Evolutionary conservation across 2,797 vertebrate genomes (phyloP).

Genomic region (Decapterus maruadsi): DNA sequence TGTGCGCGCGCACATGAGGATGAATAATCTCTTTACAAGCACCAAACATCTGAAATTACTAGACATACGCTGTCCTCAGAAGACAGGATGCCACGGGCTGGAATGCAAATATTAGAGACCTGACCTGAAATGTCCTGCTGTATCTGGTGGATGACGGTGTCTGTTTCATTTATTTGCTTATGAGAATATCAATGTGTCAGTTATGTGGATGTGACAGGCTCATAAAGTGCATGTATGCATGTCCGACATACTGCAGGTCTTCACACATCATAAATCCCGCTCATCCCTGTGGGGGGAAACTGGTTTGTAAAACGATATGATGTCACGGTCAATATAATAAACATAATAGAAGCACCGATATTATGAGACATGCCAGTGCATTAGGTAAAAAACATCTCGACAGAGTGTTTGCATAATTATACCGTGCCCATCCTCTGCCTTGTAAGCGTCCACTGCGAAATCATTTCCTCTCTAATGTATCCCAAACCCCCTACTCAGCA

Average conservation of each 20-base stretch:
- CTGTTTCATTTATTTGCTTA: background rate
- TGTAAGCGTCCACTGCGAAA: slow-evolving; percentile 57
- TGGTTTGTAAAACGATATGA: background rate
- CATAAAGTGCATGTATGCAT: background rate
- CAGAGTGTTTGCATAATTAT: slow-evolving; percentile 38
- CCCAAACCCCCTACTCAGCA: slow-evolving; percentile 74
- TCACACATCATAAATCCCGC: background rate
- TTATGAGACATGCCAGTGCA: slow-evolving; percentile 9
- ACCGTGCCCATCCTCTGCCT: slow-evolving; percentile 47
- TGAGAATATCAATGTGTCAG: background rate
- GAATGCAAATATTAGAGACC: slow-evolving; percentile 44
- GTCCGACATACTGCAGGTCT: background rate
- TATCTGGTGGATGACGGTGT: slow-evolving; percentile 18
- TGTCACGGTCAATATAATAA: slow-evolving; percentile 12
- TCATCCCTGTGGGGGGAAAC: background rate
- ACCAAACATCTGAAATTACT: slow-evolving; percentile 68
- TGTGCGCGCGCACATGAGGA: slow-evolving; percentile 2
- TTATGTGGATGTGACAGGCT: background rate
- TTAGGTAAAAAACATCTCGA: slow-evolving; percentile 43
- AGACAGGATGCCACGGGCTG: slow-evolving; percentile 45
- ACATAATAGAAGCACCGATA: slow-evolving; percentile 21
- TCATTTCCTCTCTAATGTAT: slow-evolving; percentile 77
- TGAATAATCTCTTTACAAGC: slow-evolving; percentile 72
- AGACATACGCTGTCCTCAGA: slow-evolving; percentile 53
- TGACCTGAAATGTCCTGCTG: slow-evolving; percentile 54